Conservation (phyloP, 2,113 vertebrate genomes). For the Bombycilla garrulus region DNA sequence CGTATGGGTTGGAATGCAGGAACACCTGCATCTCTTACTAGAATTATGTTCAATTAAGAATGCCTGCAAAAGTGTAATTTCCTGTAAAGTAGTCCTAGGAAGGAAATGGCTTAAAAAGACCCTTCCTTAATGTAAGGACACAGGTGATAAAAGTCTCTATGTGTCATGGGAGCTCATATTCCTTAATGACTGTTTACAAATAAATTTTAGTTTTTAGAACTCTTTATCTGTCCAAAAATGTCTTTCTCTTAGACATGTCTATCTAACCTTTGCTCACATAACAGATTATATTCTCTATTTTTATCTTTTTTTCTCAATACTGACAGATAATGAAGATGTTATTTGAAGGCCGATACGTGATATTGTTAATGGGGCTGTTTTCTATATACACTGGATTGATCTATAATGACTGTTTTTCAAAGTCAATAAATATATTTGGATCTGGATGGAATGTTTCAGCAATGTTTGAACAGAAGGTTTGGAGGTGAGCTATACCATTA, state of each 20-base stretch:
- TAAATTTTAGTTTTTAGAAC: background rate
- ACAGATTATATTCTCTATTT: background rate
- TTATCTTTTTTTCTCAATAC: background rate
- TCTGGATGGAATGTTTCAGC: constrained; percentile 88
- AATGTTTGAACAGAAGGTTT: constrained; percentile 76
- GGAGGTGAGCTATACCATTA: constrained; percentile 72
- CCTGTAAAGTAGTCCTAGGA: background rate
- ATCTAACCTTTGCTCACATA: background rate
- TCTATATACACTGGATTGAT: constrained; percentile 95
- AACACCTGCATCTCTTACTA: background rate
- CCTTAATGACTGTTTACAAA: background rate
- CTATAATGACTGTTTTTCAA: constrained; percentile 99
- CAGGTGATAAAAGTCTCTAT: background rate
- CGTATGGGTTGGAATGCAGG: background rate
- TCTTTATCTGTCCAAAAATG: background rate
- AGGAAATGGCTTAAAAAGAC: background rate
- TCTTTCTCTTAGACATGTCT: background rate
- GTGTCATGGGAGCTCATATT: background rate
- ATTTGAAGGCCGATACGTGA: constrained; percentile 93
- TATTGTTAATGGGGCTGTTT: constrained; percentile 95
- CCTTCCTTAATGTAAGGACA: background rate
- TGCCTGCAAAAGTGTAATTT: background rate
- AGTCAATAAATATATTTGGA: constrained; percentile 92
- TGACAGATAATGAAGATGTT: constrained; percentile 90
- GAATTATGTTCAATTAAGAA: background rate